A percentile compares a stretch with the other conserved stretches of the same genome.
Evolutionary conservation across 1,140 invertebrate species (phyloP).

Genomic region (Drosophila arizonae): DNA sequence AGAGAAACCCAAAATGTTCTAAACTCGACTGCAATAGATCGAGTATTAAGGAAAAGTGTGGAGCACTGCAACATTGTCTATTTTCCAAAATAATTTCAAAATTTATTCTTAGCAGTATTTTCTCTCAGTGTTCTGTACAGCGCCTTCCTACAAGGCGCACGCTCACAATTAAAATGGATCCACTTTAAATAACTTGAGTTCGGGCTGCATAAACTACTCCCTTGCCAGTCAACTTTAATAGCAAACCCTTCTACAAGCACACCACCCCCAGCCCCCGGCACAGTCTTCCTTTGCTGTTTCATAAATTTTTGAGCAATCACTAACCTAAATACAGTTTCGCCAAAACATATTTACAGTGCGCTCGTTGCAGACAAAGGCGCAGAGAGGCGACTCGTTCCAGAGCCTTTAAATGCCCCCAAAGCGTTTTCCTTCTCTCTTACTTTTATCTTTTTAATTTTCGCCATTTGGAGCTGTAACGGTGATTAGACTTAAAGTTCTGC

Average conservation of each 20-base stretch:
- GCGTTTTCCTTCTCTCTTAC: conserved; percentile 2
- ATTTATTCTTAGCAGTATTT: not conserved
- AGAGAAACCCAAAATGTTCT: not conserved
- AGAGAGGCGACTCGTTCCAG: not conserved
- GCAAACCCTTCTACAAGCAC: not conserved
- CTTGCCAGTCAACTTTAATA: conserved; percentile 3
- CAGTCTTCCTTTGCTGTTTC: conserved; percentile 10
- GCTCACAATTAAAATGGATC: conserved; percentile 40
- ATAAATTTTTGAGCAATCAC: conserved; percentile 75
- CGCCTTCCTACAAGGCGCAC: conserved; percentile 4
- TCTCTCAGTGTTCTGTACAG: conserved; percentile 7
- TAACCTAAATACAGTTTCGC: conserved; percentile 72
- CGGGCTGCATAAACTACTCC: conserved; percentile 21
- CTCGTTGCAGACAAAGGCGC: conserved; percentile 44
- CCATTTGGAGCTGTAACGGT: not conserved
- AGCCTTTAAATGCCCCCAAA: conserved; percentile 14
- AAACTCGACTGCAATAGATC: not conserved
- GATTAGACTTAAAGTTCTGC: conserved; percentile 10
- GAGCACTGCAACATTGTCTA: no score
- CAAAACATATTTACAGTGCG: conserved; percentile 57
- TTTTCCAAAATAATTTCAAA: not conserved
- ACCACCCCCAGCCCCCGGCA: not conserved
- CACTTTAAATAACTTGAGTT: conserved; percentile 35
- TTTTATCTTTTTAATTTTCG: not conserved
- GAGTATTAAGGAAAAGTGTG: not conserved